Conservation (phyloP, 1,140 invertebrate species). For the Globodera ellingtonae region DNA sequence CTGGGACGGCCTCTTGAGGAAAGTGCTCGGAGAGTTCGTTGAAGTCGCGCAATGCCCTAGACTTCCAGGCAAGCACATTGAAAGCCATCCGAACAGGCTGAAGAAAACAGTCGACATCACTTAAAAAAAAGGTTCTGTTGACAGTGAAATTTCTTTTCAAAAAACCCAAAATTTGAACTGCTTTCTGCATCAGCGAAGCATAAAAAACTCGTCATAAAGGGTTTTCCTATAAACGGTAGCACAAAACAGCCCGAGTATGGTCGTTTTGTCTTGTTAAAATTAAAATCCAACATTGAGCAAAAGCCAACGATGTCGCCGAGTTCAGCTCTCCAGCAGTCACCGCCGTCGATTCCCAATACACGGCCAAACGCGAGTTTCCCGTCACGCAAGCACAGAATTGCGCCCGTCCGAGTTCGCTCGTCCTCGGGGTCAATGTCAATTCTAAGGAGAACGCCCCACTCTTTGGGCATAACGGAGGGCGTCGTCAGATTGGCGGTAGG, state of each 20-base stretch:
- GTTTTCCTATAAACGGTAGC: too few relatives aligned
- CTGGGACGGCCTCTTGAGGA: not conserved
- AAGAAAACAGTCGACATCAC: not conserved
- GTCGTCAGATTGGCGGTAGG: not conserved
- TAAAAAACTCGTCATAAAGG: too few relatives aligned
- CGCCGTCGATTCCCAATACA: not conserved
- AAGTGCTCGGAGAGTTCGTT: not conserved
- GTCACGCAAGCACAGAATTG: not conserved
- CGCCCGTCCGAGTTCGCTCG: not conserved
- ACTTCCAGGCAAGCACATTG: not conserved
- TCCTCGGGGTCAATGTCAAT: not conserved
- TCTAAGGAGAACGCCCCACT: not conserved
- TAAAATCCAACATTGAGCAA: not conserved
- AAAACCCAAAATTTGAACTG: too few relatives aligned
- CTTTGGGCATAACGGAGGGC: not conserved
- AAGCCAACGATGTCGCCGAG: not conserved
- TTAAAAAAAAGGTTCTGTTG: not conserved
- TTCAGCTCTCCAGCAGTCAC: not conserved
- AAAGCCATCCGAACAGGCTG: not conserved
- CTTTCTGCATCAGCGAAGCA: too few relatives aligned
- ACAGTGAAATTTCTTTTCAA: too few relatives aligned
- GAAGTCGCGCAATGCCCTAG: not conserved
- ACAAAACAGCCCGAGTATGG: too few relatives aligned
- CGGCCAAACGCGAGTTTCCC: not conserved
- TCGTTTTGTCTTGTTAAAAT: not conserved